phyloP scores from a whole-genome alignment of 2,888 invertebrate genomes.

The Mythimna pallens region DNA sequence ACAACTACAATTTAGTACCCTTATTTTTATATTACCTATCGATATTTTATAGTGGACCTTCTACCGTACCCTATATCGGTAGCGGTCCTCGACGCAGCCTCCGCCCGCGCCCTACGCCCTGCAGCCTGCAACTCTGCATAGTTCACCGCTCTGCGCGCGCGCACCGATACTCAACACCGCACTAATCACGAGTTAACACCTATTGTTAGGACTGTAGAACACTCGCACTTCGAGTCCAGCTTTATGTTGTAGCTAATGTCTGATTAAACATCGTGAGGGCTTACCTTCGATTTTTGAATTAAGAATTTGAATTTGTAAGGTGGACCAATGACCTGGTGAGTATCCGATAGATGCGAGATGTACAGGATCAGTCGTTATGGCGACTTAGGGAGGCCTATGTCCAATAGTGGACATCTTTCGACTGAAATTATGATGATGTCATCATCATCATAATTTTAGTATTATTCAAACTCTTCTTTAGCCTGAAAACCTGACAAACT shows the following conservation, averaged over 20 bases:
- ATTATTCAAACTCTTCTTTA: too few species aligned
- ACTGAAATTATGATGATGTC: too few species aligned
- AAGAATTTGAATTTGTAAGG: too few species aligned
- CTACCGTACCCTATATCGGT: conserved; percentile 46
- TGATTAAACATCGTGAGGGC: not conserved
- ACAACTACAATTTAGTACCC: too few species aligned
- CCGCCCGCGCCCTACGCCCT: conserved; percentile 59
- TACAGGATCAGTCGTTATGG: too few species aligned
- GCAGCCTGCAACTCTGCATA: conserved; percentile 69
- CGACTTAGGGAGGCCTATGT: too few species aligned
- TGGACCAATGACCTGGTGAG: too few species aligned
- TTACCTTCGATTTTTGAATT: not conserved
- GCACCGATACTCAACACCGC: conserved; percentile 72
- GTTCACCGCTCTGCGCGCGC: conserved; percentile 75
- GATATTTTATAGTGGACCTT: conserved; percentile 27
- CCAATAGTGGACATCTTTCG: too few species aligned
- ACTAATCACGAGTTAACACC: conserved; percentile 70
- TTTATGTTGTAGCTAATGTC: conserved; percentile 12
- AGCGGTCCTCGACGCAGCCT: conserved; percentile 46
- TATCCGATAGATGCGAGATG: too few species aligned
- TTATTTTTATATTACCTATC: not conserved
- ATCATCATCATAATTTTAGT: too few species aligned
- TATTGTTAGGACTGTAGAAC: conserved; percentile 54
- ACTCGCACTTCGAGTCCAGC: conserved; percentile 34
- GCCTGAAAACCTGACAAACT: too few species aligned